Percentiles rank a stretch among this genome's conserved stretches.
phyloP scores from a whole-genome alignment of 1,140 invertebrate genomes.

The Pogonomyrmex californicus region DNA sequence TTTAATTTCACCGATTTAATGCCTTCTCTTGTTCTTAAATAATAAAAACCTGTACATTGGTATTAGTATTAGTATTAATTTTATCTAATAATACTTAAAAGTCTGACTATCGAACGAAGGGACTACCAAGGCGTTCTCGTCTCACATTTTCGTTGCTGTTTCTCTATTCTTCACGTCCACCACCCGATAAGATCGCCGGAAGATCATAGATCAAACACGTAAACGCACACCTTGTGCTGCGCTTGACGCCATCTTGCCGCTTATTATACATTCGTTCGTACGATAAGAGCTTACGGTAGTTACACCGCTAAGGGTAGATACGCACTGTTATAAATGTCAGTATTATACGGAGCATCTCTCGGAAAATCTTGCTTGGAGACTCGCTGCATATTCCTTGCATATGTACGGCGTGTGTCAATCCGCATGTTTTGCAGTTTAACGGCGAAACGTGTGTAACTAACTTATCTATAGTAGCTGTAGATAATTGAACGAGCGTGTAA shows the following conservation, averaged over 20 bases:
- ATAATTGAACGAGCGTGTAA: constrained; percentile 24
- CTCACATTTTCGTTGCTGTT: constrained; percentile 57
- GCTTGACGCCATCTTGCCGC: constrained; percentile 79
- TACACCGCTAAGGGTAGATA: constrained; percentile 86
- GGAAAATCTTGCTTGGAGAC: constrained; percentile 77
- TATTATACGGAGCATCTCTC: constrained; percentile 85
- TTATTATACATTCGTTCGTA: constrained; percentile 86
- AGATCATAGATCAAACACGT: constrained; percentile 87
- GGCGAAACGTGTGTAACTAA: not conserved
- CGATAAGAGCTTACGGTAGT: constrained; percentile 83
- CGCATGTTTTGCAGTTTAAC: constrained; percentile 34
- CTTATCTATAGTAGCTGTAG: not conserved
- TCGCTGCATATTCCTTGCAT: constrained; percentile 51
- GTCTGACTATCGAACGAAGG: not conserved
- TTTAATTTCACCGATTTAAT: too few relatives aligned
- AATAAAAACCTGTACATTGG: not conserved
- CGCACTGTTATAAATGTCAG: constrained; percentile 86
- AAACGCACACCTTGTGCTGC: constrained; percentile 78
- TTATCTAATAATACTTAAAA: not conserved
- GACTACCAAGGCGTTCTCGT: not conserved
- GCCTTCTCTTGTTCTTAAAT: not conserved
- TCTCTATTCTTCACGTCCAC: constrained; percentile 30
- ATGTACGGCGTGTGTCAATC: constrained; percentile 69
- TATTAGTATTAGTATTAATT: constrained; percentile 9
- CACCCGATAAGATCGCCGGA: constrained; percentile 80